Evolutionary conservation across 2,888 invertebrate genomes (phyloP).

Genomic region (Synanthedon tipuliformis): DNA sequence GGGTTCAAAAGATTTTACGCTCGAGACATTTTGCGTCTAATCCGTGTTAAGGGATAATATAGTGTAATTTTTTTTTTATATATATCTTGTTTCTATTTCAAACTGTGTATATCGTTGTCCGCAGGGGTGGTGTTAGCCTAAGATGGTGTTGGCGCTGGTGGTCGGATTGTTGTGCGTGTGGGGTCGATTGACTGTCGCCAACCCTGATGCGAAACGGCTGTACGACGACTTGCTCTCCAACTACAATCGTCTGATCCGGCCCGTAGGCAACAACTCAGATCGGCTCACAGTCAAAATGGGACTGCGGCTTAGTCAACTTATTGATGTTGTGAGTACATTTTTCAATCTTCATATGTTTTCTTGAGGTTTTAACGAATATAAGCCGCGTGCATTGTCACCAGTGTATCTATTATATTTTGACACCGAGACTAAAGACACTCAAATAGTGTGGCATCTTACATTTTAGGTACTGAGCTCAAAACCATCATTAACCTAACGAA

Average conservation of each 20-base stretch:
- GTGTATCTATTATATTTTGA: too few species aligned
- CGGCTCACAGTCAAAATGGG: slow-evolving; percentile 96
- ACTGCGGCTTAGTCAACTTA: slow-evolving; percentile 88
- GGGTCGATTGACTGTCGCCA: slow-evolving; percentile 82
- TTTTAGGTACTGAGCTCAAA: too few species aligned
- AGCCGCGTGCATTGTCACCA: too few species aligned
- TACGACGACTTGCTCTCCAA: slow-evolving; percentile 95
- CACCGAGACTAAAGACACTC: too few species aligned
- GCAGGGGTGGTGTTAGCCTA: slow-evolving; percentile 87
- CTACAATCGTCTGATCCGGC: slow-evolving; percentile 95
- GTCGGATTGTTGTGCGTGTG: slow-evolving; percentile 81
- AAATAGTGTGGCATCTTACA: too few species aligned
- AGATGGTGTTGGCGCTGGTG: slow-evolving; percentile 82
- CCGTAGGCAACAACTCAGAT: slow-evolving; percentile 94
- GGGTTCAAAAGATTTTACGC: too few species aligned
- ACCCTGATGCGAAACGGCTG: slow-evolving; percentile 93
- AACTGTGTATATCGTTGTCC: slow-evolving; percentile 26
- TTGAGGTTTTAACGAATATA: too few species aligned
- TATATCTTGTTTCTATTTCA: background rate
- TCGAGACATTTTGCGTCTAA: too few species aligned
- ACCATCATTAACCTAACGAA: too few species aligned
- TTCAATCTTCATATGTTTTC: background rate
- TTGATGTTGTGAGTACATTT: slow-evolving; percentile 85
- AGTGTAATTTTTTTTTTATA: too few species aligned
- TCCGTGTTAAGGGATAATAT: too few species aligned